These are phyloP conservation scores for Phymastichus coffea DNA, from an alignment of 1,140 invertebrate genomes.

Conservation along the genomic window DNA sequence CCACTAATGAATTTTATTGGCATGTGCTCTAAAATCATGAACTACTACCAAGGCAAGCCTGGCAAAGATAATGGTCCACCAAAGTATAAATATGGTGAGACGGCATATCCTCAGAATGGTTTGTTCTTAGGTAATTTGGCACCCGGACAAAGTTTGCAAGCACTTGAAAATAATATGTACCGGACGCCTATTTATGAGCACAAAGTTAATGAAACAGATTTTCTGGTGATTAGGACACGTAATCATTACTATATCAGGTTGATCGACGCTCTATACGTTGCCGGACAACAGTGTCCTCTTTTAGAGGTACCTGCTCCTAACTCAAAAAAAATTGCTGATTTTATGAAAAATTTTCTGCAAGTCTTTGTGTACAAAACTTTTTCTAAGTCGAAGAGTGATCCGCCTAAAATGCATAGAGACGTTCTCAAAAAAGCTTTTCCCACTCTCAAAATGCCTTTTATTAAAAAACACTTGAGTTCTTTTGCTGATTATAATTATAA, in stretches of 20 bases:
- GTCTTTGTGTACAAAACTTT: slow-evolving; percentile 98
- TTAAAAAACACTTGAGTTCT: slow-evolving; percentile 93
- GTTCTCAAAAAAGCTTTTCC: slow-evolving; percentile 98
- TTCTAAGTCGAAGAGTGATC: slow-evolving; percentile 92
- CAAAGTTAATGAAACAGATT: slow-evolving; percentile 77
- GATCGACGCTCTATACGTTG: slow-evolving; percentile 85
- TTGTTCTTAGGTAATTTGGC: slow-evolving; percentile 93
- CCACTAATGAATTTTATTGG: slow-evolving; percentile 94
- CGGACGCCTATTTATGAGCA: slow-evolving; percentile 94
- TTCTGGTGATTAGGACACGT: slow-evolving; percentile 89
- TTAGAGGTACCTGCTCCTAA: slow-evolving; percentile 99
- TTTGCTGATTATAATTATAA: slow-evolving; percentile 98
- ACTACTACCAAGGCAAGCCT: slow-evolving; percentile 95
- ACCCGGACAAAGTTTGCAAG: slow-evolving; percentile 90
- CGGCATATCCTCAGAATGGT: slow-evolving; percentile 93
- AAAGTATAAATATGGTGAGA: slow-evolving; percentile 89
- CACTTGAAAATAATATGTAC: slow-evolving; percentile 98
- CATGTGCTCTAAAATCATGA: slow-evolving; percentile 99
- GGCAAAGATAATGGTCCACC: slow-evolving; percentile 90
- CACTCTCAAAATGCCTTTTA: slow-evolving; percentile 94
- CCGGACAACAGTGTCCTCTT: slow-evolving; percentile 94
- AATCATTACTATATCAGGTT: slow-evolving; percentile 90
- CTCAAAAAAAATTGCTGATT: slow-evolving; percentile 97
- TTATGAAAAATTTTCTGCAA: slow-evolving; percentile 96
- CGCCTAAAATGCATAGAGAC: slow-evolving; percentile 95